Base-by-base conservation (phyloP, 2,113 vertebrate species). In the Halichoerus grypus region DNA sequence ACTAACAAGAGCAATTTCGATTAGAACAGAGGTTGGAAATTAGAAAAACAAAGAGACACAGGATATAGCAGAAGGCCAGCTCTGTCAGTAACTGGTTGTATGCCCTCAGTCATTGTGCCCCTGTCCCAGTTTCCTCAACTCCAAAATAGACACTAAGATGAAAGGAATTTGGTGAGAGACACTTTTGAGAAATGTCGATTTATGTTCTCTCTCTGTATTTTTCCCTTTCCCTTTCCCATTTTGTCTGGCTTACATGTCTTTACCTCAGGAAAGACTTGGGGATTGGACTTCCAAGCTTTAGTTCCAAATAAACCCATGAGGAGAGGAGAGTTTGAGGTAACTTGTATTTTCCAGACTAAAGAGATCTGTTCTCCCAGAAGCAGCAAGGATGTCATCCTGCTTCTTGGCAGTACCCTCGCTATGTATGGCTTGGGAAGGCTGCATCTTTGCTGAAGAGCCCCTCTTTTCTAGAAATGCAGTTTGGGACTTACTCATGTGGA, bases 81-180 rank as follows among this genome's bases (percentile, higher is more conserved):
- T 63, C 59, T 36, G 11, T 31, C 0, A 1, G 46, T 67, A 80
- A 28, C n/a, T n/a, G 42, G 36, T 63, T 51, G 31, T 76, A 14
- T 51, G 22, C 57, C 42, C 89, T 74, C 85, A 19, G 46, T 65
- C 42, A 59, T 42, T 33, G 59, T 11, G 65, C 11, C 81, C 7
- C 5, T 12, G 11, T 59, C 33, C 95, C 67, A n/a, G 76, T 88
- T 76, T 71, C 31, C 74, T 88, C 5, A 8, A 86, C 49, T 76
- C 81, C 94, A 91, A 89, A 91, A 91, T 39, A 76, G 77, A 67
- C 74, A 61, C 18, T 71, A 51, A 3, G 61, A 61, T 39, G 26
- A 94, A 81, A 72, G 39, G 67, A 69, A 84, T 97, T 88, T 63
- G 53, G 59, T 14, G 57, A 87, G n/a, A 91, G 86, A 76, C 83